Conservation (phyloP, 2,888 invertebrate genomes). For the Himalopsyche kuldschensis region DNA sequence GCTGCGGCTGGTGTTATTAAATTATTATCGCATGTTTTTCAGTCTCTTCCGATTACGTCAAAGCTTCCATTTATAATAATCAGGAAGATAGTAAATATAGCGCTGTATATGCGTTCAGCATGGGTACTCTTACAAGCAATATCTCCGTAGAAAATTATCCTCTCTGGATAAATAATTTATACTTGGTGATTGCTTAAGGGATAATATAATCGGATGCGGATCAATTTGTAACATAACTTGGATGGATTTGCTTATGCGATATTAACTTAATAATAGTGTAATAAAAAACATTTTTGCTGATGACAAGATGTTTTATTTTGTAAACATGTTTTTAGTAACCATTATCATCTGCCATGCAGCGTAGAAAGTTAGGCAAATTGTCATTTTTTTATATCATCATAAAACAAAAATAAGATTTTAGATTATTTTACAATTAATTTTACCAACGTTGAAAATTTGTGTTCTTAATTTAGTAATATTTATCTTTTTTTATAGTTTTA, state of each 20-base stretch:
- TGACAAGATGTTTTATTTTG: no score
- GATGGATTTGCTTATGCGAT: background rate
- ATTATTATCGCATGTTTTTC: conserved; percentile 35
- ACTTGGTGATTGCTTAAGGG: background rate
- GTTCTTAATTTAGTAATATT: no score
- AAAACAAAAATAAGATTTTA: no score
- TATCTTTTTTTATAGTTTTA: no score
- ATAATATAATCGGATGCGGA: background rate
- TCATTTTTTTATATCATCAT: no score
- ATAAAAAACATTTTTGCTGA: no score
- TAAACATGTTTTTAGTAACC: no score
- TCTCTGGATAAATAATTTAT: background rate
- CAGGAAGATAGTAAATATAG: background rate
- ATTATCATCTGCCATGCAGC: no score
- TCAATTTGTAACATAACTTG: background rate
- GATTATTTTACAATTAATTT: no score
- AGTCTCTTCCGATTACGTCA: conserved; percentile 34
- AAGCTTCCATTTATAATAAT: conserved; percentile 30
- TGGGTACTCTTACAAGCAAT: background rate
- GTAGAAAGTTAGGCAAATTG: no score
- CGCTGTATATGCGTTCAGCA: background rate
- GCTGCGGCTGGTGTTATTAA: conserved; percentile 15
- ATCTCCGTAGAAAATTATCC: background rate
- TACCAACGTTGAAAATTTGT: no score
- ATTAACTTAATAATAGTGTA: no score